Base-by-base conservation (phyloP, 2,797 vertebrate genomes). In the Eurystomus glaucurus region DNA sequence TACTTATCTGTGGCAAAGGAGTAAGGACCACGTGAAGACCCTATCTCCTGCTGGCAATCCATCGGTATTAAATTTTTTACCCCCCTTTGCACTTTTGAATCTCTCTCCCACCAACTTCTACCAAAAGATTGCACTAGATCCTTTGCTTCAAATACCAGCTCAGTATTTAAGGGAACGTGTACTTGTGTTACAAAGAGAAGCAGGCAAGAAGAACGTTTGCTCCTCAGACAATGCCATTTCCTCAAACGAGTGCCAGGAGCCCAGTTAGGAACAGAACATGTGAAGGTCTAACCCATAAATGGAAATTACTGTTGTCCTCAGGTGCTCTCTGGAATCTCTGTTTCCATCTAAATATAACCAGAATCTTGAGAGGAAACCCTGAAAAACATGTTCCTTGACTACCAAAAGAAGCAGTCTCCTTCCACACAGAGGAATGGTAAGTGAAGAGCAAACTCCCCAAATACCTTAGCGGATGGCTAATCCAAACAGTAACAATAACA, bases 301-400 rank as follows among this genome's bases (percentile, higher is more conserved):
- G n/a, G 72, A 90, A 93, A 33, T 14, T 5, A 48, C 57, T 68
- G 43, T 16, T 94, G 79, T 80, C 85, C 88, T 96, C 82, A 22
- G 61, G 52, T 87, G 58, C 88, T 88, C 87, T 81, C 90, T 1
- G 1, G 54, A 84, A 68, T 54, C 61, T 77, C 82, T 62, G 16
- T 81, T 82, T 79, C 45, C 62, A 70, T 33, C 86, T 88, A 86
- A 94, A 95, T 69, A 81, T 43, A 96, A 88, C 69, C 41, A 84
- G 76, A 86, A 71, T 65, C 50, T 66, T 35, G 31, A 86, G 50
- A 90, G 37, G 33, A 96, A 96, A 92, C n/a, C 61, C 51, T 76
- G 41, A n/a, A 50, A 37, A 88, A 70, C 20, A 48, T 8, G 69
- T 57, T 37, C 62, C 43, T 61, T 62, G 57, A 51, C n/a, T 78